Evolutionary conservation across 1,140 invertebrate genomes (phyloP).

Genomic region (Potamilus streckersoni): DNA sequence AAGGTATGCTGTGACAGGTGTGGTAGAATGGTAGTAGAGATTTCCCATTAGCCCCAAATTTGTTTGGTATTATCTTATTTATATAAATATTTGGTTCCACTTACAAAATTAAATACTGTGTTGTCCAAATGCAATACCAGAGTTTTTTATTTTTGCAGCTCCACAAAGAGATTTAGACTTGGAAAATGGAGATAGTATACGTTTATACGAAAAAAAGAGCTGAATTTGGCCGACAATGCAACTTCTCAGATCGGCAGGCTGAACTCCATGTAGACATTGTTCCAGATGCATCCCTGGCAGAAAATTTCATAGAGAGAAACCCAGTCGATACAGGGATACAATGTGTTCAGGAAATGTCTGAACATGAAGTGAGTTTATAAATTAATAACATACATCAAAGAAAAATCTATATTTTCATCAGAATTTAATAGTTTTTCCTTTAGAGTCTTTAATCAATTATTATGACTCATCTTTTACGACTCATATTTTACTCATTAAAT

Average conservation of each 20-base stretch:
- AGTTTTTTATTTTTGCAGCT: conserved; percentile 6
- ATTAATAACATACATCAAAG: no score
- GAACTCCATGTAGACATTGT: conserved; percentile 81
- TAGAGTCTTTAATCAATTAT: no score
- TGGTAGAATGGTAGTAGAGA: background rate
- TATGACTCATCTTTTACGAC: no score
- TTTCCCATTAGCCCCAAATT: background rate
- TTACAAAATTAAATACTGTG: background rate
- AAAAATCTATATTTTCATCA: no score
- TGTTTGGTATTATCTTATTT: background rate
- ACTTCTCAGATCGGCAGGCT: conserved; percentile 80
- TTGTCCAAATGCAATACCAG: conserved; percentile 6
- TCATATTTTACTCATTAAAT: no score
- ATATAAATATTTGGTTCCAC: background rate
- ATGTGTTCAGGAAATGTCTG: conserved; percentile 68
- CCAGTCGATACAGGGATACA: conserved; percentile 67
- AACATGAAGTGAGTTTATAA: conserved; percentile 65
- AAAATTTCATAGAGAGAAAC: conserved; percentile 79
- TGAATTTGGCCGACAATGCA: conserved; percentile 69
- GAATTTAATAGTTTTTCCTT: no score
- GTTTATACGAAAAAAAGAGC: conserved; percentile 69
- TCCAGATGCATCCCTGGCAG: conserved; percentile 75
- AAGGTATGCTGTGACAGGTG: no score
- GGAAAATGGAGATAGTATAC: conserved; percentile 68
- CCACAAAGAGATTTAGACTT: conserved; percentile 1